These are phyloP conservation scores for Drosophila miranda DNA, from an alignment of 1,140 invertebrate species.

Conservation along the genomic window DNA sequence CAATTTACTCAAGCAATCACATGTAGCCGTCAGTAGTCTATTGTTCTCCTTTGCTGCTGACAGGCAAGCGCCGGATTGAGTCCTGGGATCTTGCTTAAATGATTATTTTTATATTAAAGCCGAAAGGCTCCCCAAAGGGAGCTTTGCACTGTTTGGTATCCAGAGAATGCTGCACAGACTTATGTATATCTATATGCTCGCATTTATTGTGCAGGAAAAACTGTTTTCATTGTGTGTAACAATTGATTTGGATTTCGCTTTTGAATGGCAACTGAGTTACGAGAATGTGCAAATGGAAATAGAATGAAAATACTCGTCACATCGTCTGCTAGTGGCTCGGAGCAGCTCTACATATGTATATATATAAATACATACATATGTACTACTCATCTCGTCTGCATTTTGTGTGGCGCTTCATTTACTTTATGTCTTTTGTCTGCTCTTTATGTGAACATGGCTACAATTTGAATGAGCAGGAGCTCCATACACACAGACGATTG, in stretches of 20 bases:
- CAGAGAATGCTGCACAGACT: background rate
- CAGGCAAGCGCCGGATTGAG: constrained; percentile 14
- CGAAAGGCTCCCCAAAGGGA: background rate
- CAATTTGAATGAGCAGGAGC: constrained; percentile 61
- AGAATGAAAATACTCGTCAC: constrained; percentile 50
- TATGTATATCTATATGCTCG: constrained; percentile 2
- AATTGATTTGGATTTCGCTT: constrained; percentile 71
- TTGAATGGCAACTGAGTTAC: constrained; percentile 70
- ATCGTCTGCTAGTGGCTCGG: constrained; percentile 16
- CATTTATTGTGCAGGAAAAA: constrained; percentile 55
- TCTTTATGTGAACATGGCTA: constrained; percentile 52
- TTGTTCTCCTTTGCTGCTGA: constrained; percentile 33
- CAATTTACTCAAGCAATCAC: constrained; percentile 31
- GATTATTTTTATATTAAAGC: constrained; percentile 72
- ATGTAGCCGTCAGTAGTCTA: constrained; percentile 5
- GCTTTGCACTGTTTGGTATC: background rate
- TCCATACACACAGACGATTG: constrained; percentile 1
- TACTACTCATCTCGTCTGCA: constrained; percentile 5
- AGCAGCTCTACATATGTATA: background rate
- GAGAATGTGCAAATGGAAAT: constrained; percentile 60
- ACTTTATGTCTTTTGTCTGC: constrained; percentile 77
- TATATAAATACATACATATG: too few species aligned
- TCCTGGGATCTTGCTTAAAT: constrained; percentile 39
- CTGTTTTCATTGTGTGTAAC: constrained; percentile 60
- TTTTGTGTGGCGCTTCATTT: constrained; percentile 74